Base-by-base conservation (phyloP, 2,797 vertebrate species). In the Tadarida brasiliensis region DNA sequence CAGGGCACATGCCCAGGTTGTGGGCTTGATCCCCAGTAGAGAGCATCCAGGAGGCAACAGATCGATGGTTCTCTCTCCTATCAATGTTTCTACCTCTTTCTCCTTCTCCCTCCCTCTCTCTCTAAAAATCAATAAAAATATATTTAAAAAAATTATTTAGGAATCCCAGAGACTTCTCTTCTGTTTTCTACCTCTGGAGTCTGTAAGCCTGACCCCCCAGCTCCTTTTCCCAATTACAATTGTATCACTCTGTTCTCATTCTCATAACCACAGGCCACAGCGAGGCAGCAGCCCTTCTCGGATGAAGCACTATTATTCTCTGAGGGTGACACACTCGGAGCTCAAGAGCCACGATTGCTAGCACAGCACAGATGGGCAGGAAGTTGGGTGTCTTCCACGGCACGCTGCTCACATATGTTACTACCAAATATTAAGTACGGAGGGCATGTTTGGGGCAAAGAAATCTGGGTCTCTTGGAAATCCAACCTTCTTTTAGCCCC, bases 231-330 rank as follows among this genome's bases (percentile, higher is more conserved):
- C 89, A 96, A 68, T 96, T 94, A 95, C 47, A 82, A 39, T 90
- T 93, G 84, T 94, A 95, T 95, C 76, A 82, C 47, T 87, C 88
- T 89, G 28, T 78, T 93, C 89, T 90, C 93, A 94, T 78, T 87
- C 88, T 95, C 91, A 94, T 85, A 96, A 68, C 78, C 70, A 78
- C 85, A 80, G 30, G 61, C 80, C 26, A 54, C 51, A 68, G 47
- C 26, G 28, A 24, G 24, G 67, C 7, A 71, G 26, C 90, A 92
- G 85, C 54, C 30, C 47, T 78, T 97, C 74, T 92, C 39, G 35
- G 49, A 87, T 11, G n/a, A 90, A 89, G 65, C 39, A 54, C 80
- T 35, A 56, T 96, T 80, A 76, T 67, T 95, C 94, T 94, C 92
- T 11, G 22, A 88, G 19, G 44, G n/a, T 87, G 92, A 94, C 94